Evolutionary conservation across 2,888 invertebrate genomes (phyloP).

Genomic region (Syrista parreyssii): DNA sequence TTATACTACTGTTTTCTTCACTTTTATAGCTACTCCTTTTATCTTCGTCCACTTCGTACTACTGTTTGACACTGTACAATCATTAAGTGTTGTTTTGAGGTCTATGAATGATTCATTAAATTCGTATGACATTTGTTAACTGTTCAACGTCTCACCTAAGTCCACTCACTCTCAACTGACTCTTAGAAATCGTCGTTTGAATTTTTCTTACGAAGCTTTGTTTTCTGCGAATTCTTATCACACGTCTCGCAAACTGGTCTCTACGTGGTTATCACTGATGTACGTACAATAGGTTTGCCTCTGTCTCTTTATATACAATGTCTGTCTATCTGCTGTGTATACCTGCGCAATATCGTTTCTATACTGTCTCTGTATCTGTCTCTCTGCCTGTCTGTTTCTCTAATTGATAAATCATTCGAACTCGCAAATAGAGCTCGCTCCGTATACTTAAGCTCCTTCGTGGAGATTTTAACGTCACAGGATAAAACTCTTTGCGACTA

Average conservation of each 20-base stretch:
- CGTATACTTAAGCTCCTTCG: background rate
- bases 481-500: background rate
- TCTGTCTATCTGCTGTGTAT: background rate
- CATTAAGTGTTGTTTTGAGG: background rate
- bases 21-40: background rate
- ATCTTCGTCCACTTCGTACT: background rate
- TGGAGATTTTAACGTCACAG: background rate
- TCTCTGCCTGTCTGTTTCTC: conserved; percentile 5
- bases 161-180: too few species aligned
- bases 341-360: background rate
- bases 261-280: background rate
- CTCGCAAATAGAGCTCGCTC: background rate
- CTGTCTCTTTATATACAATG: background rate
- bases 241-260: background rate
- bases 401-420: background rate
- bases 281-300: background rate
- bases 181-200: background rate
- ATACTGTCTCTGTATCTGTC: conserved; percentile 3
- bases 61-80: background rate
- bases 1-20: too few species aligned
- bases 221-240: background rate
- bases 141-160: background rate
- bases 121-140: background rate
- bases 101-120: background rate
- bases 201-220: background rate